Percentiles rank a stretch among this genome's conserved stretches.
Evolutionary conservation across 2,113 vertebrate species (phyloP).

Genomic region (Pungitius pungitius): DNA sequence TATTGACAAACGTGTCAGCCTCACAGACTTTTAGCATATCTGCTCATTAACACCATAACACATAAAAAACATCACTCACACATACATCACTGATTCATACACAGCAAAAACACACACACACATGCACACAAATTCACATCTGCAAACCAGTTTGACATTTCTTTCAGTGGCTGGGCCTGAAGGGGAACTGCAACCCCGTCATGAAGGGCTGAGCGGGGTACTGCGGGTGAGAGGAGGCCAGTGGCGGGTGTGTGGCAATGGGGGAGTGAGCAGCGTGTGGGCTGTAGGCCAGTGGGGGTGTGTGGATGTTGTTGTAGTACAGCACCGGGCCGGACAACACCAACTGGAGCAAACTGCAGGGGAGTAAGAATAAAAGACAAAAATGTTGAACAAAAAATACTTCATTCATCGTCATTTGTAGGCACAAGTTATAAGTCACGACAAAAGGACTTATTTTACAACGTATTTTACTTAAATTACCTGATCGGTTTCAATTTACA

Average conservation of each 20-base stretch:
- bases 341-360: slow-evolving; percentile 93
- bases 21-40: slow-evolving; percentile 26
- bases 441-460: background rate
- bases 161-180: slow-evolving; percentile 87
- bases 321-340: slow-evolving; percentile 94
- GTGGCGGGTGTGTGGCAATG: slow-evolving; percentile 77
- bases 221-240: slow-evolving; percentile 74
- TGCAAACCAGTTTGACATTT: background rate
- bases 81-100: slow-evolving; percentile 33
- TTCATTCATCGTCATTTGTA: background rate
- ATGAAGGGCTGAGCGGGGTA: slow-evolving; percentile 84
- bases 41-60: slow-evolving; percentile 32
- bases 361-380: background rate
- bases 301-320: slow-evolving; percentile 94
- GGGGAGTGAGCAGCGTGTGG: slow-evolving; percentile 74
- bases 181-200: slow-evolving; percentile 89
- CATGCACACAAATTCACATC: slow-evolving; percentile 1
- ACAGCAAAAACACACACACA: slow-evolving; percentile 2
- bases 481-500: background rate
- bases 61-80: slow-evolving; percentile 29
- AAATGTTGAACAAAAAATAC: background rate
- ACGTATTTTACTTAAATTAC: background rate
- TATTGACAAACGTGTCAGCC: slow-evolving; percentile 60
- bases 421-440: background rate
- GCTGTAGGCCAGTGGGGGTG: slow-evolving; percentile 87